Base-by-base conservation (phyloP, 1,140 invertebrate species). In the Chlorops oryzae region DNA sequence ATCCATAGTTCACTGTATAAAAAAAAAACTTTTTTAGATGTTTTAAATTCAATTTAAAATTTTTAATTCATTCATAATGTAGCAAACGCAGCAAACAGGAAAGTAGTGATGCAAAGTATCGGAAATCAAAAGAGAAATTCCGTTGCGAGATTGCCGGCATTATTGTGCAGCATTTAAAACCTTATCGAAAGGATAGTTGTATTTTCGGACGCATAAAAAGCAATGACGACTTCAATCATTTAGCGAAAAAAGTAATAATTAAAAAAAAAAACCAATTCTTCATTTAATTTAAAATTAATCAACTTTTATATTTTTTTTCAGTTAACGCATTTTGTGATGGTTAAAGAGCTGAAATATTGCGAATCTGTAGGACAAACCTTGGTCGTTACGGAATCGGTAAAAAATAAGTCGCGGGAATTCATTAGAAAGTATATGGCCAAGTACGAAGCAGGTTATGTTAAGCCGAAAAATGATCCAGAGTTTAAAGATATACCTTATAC, bases 391-490 rank as follows among this genome's bases (percentile, higher is more conserved):
- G 92, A 96, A 48, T 93, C 89, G 53, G 93, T 97, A 0, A 90
- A 89, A 57, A 82, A 87, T 52, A 97, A 97, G 76, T 90, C 92
- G 2, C 89, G 87, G 70, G 94, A 95, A 72, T 98, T 91, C 74
- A 89, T 98, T 18, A 84, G 83, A 57, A 96, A 95, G 70, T 98
- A 97, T 70, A 98, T 98, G 94, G 81, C 81, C 7, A 94, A 93
- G 74, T 96, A 91, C 75, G 91, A 86, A 1, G 77, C 44, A 40
- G 44, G 59, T 0, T 72, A 72, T 52, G 44, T 51, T 5, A 58
- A 47, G 28, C 68, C 65, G 10, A 47, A 50, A 0, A 58, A 64
- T 37, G 65, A 63, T 35, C 47, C 39, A 7, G 59, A 56, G 23
- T 62, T 52, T 28, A 62, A 56, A 52, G 50, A 50, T 43, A 53